Conservation (phyloP, 2,888 invertebrate genomes). For the Asteroscopus sphinx region DNA sequence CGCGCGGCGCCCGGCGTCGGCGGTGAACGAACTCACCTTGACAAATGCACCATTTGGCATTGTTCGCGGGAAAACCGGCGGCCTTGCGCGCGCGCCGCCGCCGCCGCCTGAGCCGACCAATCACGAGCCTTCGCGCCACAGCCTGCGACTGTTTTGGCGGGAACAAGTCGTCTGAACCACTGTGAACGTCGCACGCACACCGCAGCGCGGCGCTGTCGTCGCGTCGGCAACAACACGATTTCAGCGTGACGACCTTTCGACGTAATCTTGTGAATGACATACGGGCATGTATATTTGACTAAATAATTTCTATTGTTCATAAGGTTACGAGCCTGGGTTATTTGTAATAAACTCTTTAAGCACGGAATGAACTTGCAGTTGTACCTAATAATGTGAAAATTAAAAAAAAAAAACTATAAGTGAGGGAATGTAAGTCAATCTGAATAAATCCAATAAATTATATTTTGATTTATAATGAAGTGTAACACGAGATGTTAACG, state of each 20-base stretch:
- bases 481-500: conserved; percentile 46
- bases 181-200: conserved; percentile 63
- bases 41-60: conserved; percentile 90
- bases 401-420: neutral
- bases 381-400: neutral
- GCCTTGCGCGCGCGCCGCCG: conserved; percentile 87
- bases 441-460: neutral
- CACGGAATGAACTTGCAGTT: neutral
- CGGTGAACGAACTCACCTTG: conserved; percentile 90
- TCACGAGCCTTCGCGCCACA: conserved; percentile 87
- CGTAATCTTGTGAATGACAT: conserved; percentile 74
- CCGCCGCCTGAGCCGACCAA: conserved; percentile 76
- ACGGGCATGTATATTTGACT: conserved; percentile 63
- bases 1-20: conserved; percentile 80
- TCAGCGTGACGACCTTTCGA: conserved; percentile 76
- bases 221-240: conserved; percentile 69
- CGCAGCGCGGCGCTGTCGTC: conserved; percentile 69
- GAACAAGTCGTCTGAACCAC: conserved; percentile 68
- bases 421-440: neutral
- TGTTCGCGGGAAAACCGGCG: conserved; percentile 90
- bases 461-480: conserved; percentile 29
- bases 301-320: conserved; percentile 52
- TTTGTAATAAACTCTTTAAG: conserved; percentile 8
- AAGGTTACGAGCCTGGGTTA: conserved; percentile 14
- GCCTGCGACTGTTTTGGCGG: conserved; percentile 87